Percentiles rank a stretch among this genome's conserved stretches.
These are phyloP conservation scores for Macrocentrus cingulum DNA, from an alignment of 1,140 invertebrate species.

Conservation along the genomic window DNA sequence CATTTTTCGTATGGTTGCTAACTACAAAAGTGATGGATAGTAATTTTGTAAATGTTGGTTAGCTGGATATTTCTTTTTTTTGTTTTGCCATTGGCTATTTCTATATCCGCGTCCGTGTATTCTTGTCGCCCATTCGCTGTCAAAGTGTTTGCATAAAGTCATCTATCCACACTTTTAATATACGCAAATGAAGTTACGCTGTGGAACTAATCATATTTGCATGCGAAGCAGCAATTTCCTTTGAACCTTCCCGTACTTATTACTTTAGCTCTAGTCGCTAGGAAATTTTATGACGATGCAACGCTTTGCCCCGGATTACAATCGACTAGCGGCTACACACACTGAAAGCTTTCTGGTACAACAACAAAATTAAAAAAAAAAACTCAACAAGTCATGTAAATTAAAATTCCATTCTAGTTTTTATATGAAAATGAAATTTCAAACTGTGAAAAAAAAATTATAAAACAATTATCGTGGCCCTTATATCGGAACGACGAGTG, in stretches of 20 bases:
- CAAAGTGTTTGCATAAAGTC: constrained; percentile 46
- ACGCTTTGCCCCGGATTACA: neutral
- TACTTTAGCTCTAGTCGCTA: constrained; percentile 28
- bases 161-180: constrained; percentile 51
- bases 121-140: constrained; percentile 19
- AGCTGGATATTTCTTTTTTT: constrained; percentile 35
- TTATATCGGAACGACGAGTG: too few species aligned
- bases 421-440: too few species aligned
- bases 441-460: too few species aligned
- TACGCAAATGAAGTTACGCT: constrained; percentile 55
- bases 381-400: too few species aligned
- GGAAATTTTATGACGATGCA: constrained; percentile 33
- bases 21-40: too few species aligned
- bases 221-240: constrained; percentile 52
- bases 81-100: too few species aligned
- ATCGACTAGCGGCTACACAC: neutral
- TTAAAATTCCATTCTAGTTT: neutral
- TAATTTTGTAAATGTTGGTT: constrained; percentile 30
- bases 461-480: too few species aligned
- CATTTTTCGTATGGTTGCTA: too few species aligned
- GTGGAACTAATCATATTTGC: constrained; percentile 57
- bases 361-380: too few species aligned
- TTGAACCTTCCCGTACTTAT: constrained; percentile 42
- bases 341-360: neutral
- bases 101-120: neutral